A percentile compares a stretch with the other conserved stretches of the same genome.
These are phyloP conservation scores for Pantherophis guttatus DNA, from an alignment of 2,113 vertebrate genomes.

Conservation along the genomic window DNA sequence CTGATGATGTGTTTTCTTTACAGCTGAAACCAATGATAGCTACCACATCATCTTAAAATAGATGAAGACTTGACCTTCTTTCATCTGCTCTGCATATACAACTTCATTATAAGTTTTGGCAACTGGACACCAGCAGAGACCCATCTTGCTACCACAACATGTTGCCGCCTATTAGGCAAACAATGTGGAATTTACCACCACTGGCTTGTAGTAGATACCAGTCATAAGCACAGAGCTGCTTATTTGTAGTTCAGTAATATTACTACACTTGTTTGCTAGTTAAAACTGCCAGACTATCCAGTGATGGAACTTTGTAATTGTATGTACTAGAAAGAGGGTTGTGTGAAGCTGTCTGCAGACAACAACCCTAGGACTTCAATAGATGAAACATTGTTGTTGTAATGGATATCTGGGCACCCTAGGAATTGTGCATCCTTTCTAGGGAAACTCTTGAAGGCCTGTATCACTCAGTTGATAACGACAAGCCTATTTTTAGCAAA, in stretches of 20 bases:
- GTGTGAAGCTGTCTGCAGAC: not conserved
- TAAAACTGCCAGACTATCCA: not conserved
- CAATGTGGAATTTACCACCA: not conserved
- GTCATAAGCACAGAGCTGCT: not conserved
- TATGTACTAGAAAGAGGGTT: not conserved
- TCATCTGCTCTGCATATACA: not conserved
- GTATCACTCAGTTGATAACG: conserved; percentile 2
- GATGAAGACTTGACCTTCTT: conserved; percentile 24
- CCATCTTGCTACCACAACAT: not conserved
- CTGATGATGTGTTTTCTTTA: conserved; percentile 41
- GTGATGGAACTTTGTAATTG: not conserved
- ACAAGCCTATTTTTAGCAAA: not conserved
- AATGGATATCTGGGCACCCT: not conserved
- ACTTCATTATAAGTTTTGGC: conserved; percentile 12
- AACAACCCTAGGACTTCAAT: not conserved
- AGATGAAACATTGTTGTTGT: not conserved
- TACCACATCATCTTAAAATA: conserved; percentile 95
- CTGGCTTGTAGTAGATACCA: not conserved
- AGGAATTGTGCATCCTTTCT: not conserved
- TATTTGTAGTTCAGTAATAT: not conserved
- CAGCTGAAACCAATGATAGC: conserved; percentile 89
- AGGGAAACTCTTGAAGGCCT: not conserved
- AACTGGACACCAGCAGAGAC: conserved; percentile 26
- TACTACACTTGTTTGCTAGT: not conserved
- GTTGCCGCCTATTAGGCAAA: not conserved